phyloP scores from a whole-genome alignment of 2,797 vertebrate species.

The Spinus olivaceus region DNA sequence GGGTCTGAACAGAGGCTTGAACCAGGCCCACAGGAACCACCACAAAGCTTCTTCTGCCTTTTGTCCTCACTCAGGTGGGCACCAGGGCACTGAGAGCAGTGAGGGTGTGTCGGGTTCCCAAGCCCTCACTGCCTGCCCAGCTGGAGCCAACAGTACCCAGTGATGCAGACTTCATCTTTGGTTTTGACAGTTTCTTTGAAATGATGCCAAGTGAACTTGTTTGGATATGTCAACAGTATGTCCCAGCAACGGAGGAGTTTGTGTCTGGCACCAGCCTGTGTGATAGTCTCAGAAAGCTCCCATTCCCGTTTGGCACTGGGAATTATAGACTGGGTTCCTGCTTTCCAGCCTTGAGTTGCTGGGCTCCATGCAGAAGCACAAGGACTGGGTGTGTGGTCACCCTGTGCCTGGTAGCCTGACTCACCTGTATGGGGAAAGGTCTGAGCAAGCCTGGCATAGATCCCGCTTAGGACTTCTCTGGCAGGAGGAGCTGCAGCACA shows the following conservation, averaged over 20 bases:
- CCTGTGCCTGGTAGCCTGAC: neutral
- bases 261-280: neutral
- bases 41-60: neutral
- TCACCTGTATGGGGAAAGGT: neutral
- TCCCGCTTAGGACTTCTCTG: neutral
- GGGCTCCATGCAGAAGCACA: neutral
- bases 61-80: neutral
- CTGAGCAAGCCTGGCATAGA: neutral
- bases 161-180: neutral
- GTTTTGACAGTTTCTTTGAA: neutral
- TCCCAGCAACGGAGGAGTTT: neutral
- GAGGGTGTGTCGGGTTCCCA: neutral
- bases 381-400: neutral
- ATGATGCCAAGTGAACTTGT: neutral
- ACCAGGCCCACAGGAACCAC: neutral
- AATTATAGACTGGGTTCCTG: neutral
- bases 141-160: neutral
- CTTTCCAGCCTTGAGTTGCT: neutral
- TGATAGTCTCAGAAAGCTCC: neutral
- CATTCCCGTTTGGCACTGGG: rapidly evolving
- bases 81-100: neutral
- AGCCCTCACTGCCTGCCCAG: neutral
- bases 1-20: rapidly evolving
- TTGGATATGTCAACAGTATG: neutral
- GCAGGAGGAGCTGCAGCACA: neutral